Percentiles rank a stretch among this genome's conserved stretches.
Evolutionary conservation across 2,113 vertebrate species (phyloP).

Genomic region (Blennius ocellaris): DNA sequence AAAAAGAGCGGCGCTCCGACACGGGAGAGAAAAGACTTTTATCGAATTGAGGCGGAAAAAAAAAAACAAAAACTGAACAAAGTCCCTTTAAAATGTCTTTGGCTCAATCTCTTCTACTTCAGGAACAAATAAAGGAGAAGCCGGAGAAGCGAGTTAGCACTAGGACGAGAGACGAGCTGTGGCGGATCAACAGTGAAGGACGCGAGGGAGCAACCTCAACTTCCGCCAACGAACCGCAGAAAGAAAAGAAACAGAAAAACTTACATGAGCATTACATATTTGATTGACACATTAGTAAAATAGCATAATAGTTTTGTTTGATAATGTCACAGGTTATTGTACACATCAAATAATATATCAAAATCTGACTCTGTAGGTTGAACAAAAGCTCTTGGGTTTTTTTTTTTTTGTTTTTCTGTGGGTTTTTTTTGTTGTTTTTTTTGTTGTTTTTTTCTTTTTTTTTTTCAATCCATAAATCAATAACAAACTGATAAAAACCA

Average conservation of each 20-base stretch:
- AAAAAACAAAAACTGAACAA: slow-evolving; percentile 4
- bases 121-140: slow-evolving; percentile 40
- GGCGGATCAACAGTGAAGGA: too few relatives aligned
- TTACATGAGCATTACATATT: slow-evolving; percentile 85
- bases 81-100: slow-evolving; percentile 68
- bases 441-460: slow-evolving; percentile 64
- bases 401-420: slow-evolving; percentile 64
- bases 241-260: slow-evolving; percentile 38
- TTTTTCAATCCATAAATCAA: slow-evolving; percentile 81
- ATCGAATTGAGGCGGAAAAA: too few relatives aligned
- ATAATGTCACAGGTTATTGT: slow-evolving; percentile 96
- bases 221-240: slow-evolving; percentile 54
- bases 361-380: slow-evolving; percentile 82
- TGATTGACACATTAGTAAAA: slow-evolving; percentile 92
- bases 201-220: slow-evolving; percentile 75
- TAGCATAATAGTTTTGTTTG: slow-evolving; percentile 88
- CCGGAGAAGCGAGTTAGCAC: too few relatives aligned
- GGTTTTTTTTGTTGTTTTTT: slow-evolving; percentile 34
- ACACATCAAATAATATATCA: slow-evolving; percentile 97
- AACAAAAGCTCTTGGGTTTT: slow-evolving; percentile 69
- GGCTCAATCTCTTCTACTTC: slow-evolving; percentile 66
- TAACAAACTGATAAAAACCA: slow-evolving; percentile 88
- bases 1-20: too few relatives aligned
- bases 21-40: too few relatives aligned
- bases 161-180: too few relatives aligned